phyloP scores from a whole-genome alignment of 2,888 invertebrate genomes.

The Elegia similella region DNA sequence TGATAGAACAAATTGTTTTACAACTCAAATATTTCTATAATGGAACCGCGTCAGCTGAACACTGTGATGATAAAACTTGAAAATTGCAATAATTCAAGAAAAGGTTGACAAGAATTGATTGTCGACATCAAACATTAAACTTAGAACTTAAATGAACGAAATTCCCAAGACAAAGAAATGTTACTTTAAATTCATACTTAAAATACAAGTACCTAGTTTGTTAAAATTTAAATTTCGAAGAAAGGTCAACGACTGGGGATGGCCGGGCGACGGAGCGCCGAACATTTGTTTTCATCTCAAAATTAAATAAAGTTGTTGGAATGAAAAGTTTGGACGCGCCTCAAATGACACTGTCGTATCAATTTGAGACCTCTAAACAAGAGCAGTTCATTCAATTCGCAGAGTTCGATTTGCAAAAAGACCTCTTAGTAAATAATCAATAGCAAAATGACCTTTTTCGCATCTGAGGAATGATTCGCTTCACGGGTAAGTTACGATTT shows the following conservation, averaged over 20 bases:
- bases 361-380: conserved; percentile 3
- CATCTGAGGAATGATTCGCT: too few species aligned
- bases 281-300: conserved; percentile 11
- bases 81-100: neutral
- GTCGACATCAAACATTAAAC: neutral
- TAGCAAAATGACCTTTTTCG: too few species aligned
- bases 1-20: neutral
- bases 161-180: conserved; percentile 2
- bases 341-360: conserved; percentile 5
- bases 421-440: too few species aligned
- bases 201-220: neutral
- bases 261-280: neutral
- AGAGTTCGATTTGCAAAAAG: too few species aligned
- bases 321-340: conserved; percentile 10
- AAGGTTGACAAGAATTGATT: neutral
- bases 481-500: too few species aligned
- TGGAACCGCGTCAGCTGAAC: neutral
- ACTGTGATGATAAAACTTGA: neutral
- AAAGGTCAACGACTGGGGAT: conserved; percentile 2
- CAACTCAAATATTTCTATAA: neutral
- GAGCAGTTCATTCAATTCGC: too few species aligned
- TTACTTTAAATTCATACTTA: conserved; percentile 6
- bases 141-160: conserved; percentile 1
- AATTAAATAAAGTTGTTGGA: conserved; percentile 11
- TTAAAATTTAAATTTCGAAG: neutral